Conservation (phyloP, 2,888 invertebrate genomes). For the Drosophila glabriapex region DNA sequence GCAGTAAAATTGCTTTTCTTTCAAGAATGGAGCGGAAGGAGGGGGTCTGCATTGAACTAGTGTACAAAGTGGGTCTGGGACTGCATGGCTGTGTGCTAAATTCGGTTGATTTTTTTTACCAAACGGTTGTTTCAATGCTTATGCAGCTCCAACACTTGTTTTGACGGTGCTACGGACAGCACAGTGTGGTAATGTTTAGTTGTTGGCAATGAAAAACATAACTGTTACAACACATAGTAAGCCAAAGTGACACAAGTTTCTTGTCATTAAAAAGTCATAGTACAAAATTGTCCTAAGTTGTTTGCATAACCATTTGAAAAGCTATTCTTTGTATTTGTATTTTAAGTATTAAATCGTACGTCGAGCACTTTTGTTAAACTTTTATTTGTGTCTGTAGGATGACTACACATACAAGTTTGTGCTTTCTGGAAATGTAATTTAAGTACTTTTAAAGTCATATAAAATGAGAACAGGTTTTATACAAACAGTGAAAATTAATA, state of each 20-base stretch:
- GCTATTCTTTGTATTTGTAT: neutral
- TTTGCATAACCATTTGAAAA: neutral
- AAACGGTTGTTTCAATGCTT: slow-evolving; percentile 66
- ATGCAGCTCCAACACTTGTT: slow-evolving; percentile 62
- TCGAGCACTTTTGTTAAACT: neutral
- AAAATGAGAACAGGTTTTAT: no score
- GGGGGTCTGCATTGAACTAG: slow-evolving; percentile 8
- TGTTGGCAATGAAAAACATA: neutral
- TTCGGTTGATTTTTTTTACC: slow-evolving; percentile 47
- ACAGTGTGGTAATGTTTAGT: slow-evolving; percentile 44
- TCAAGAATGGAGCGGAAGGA: neutral
- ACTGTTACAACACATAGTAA: neutral
- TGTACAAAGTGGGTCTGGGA: slow-evolving; percentile 51
- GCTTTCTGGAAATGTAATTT: no score
- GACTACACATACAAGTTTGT: neutral
- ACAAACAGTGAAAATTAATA: neutral
- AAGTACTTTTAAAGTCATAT: no score
- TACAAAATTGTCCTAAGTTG: neutral
- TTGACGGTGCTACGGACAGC: slow-evolving; percentile 53
- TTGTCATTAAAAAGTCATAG: neutral
- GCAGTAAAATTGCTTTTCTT: slow-evolving; percentile 68
- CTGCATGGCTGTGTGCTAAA: slow-evolving; percentile 62
- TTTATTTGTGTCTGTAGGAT: neutral
- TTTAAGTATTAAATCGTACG: neutral
- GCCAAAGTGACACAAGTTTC: neutral